A percentile compares a stretch with the other conserved stretches of the same genome.
phyloP scores from a whole-genome alignment of 1,140 invertebrate genomes.

The Physella acuta region DNA sequence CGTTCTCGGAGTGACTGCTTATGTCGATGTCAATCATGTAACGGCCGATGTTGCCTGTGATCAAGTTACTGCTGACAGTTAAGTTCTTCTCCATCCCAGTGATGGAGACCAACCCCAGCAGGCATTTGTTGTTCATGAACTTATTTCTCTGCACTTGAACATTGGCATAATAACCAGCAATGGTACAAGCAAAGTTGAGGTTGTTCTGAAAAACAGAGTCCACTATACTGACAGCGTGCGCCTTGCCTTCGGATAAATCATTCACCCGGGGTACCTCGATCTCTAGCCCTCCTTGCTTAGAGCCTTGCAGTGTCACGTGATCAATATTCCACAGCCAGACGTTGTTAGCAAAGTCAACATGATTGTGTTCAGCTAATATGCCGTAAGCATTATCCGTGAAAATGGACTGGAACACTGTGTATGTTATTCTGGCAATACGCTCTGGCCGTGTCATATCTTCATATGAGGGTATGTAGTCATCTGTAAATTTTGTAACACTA shows the following conservation, averaged over 20 bases:
- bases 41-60: conserved; percentile 75
- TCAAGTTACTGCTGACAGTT: conserved; percentile 71
- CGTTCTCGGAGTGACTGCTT: conserved; percentile 90
- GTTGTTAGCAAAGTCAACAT: conserved; percentile 60
- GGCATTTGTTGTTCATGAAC: conserved; percentile 84
- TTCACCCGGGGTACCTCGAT: conserved; percentile 64
- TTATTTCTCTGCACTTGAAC: conserved; percentile 77
- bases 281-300: conserved; percentile 71
- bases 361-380: conserved; percentile 57
- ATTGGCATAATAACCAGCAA: conserved; percentile 85
- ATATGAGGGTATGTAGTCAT: conserved; percentile 54
- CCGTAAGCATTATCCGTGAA: conserved; percentile 49
- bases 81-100: conserved; percentile 96
- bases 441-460: conserved; percentile 58
- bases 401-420: conserved; percentile 43
- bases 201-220: conserved; percentile 47
- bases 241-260: conserved; percentile 40
- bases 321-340: conserved; percentile 58
- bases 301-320: conserved; percentile 81
- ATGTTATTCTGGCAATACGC: conserved; percentile 56
- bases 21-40: conserved; percentile 86
- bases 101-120: conserved; percentile 80
- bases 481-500: conserved; percentile 56
- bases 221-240: conserved; percentile 49
- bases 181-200: conserved; percentile 48